These are phyloP conservation scores for Uloborus diversus DNA, from an alignment of 1,140 invertebrate species.

Conservation along the genomic window DNA sequence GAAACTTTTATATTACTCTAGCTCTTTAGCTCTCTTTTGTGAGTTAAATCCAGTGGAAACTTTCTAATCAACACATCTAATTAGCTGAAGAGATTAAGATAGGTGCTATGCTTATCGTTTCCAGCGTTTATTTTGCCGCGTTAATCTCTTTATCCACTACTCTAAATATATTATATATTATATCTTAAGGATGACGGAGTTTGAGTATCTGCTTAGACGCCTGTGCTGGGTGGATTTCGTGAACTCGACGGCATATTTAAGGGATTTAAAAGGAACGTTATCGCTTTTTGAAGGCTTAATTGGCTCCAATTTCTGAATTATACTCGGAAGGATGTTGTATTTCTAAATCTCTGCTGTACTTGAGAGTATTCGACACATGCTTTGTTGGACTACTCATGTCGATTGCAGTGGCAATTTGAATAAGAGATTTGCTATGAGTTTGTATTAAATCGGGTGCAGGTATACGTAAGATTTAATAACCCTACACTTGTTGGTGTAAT, in stretches of 20 bases:
- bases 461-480: too few relatives aligned
- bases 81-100: constrained; percentile 49
- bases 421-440: too few relatives aligned
- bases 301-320: constrained; percentile 23
- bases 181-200: constrained; percentile 2
- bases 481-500: too few relatives aligned
- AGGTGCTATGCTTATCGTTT: constrained; percentile 38
- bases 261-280: constrained; percentile 28
- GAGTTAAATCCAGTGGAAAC: constrained; percentile 45
- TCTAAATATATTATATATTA: constrained; percentile 41
- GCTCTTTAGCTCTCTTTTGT: background rate
- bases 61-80: constrained; percentile 48
- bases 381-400: too few relatives aligned
- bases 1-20: constrained; percentile 16
- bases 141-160: constrained; percentile 29
- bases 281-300: constrained; percentile 53
- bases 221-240: constrained; percentile 28
- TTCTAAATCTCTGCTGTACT: too few relatives aligned
- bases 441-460: too few relatives aligned
- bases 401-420: too few relatives aligned
- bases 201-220: background rate
- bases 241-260: constrained; percentile 27
- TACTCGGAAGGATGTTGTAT: background rate
- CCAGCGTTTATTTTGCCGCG: constrained; percentile 27
- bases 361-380: too few relatives aligned